Evolutionary conservation across 2,888 invertebrate genomes (phyloP).

Genomic region (Timema cristinae): DNA sequence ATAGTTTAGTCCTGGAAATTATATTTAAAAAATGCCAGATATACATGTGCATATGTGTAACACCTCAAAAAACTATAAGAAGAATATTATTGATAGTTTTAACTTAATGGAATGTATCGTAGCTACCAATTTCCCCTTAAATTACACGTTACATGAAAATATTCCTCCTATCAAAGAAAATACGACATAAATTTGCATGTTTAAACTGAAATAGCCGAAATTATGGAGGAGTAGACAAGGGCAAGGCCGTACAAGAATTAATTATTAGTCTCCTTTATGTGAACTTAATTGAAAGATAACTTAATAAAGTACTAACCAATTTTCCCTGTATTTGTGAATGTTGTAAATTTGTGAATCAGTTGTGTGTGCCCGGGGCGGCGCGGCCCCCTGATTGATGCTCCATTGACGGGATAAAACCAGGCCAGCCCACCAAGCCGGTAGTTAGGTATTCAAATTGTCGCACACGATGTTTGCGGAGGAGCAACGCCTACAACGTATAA

Average conservation of each 20-base stretch:
- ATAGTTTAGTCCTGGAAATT: too few species aligned
- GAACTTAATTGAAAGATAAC: conserved; percentile 21
- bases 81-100: too few species aligned
- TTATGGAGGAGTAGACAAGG: neutral
- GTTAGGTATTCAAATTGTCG: conserved; percentile 21
- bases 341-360: conserved; percentile 15
- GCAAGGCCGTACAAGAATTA: too few species aligned
- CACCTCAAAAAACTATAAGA: too few species aligned
- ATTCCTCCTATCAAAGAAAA: too few species aligned
- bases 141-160: too few species aligned
- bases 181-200: too few species aligned
- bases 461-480: neutral
- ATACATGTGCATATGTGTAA: too few species aligned
- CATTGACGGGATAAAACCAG: neutral
- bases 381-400: neutral
- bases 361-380: conserved; percentile 1
- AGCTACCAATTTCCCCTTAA: too few species aligned
- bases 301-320: conserved; percentile 11
- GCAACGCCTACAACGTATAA: neutral
- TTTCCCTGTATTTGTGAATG: conserved; percentile 1
- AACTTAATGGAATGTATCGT: too few species aligned
- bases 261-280: conserved; percentile 3
- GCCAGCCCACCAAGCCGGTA: neutral
- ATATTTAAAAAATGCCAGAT: too few species aligned
- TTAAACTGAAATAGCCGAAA: too few species aligned